A percentile compares a stretch with the other conserved stretches of the same genome.
Conservation (phyloP, 2,888 invertebrate genomes). For the Agrochola lota region DNA sequence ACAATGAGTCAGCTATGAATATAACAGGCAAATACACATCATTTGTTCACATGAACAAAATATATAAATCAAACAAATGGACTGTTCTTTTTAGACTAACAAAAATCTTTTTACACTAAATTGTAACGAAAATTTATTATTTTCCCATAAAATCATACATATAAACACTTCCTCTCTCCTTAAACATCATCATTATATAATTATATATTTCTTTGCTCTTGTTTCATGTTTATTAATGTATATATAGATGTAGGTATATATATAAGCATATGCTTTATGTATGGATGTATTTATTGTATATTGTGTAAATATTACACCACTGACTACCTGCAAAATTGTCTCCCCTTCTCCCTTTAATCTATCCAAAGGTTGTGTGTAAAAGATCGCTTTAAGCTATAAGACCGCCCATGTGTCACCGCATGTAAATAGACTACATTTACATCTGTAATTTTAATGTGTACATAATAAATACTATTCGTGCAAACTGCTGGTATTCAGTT, state of each 20-base stretch:
- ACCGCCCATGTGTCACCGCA: background rate
- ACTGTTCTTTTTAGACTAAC: background rate
- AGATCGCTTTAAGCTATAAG: background rate
- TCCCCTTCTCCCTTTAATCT: background rate
- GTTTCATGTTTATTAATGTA: background rate
- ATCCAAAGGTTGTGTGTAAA: background rate
- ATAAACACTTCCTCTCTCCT: background rate
- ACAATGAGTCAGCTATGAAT: too few species aligned
- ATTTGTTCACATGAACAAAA: slow-evolving; percentile 1
- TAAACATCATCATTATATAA: background rate
- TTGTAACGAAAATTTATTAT: slow-evolving; percentile 12
- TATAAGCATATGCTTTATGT: background rate
- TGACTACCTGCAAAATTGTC: background rate
- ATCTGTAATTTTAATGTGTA: background rate
- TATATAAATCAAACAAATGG: background rate
- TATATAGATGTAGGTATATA: too few species aligned
- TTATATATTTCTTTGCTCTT: background rate
- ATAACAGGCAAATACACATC: too few species aligned
- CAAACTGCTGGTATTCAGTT: background rate
- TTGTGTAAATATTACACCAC: background rate
- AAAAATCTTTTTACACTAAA: background rate
- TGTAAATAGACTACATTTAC: background rate
- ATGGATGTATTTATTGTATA: background rate
- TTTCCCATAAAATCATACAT: background rate
- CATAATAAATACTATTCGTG: background rate